Base-by-base conservation (phyloP, 2,888 invertebrate genomes). In the Lucinisca nassula region DNA sequence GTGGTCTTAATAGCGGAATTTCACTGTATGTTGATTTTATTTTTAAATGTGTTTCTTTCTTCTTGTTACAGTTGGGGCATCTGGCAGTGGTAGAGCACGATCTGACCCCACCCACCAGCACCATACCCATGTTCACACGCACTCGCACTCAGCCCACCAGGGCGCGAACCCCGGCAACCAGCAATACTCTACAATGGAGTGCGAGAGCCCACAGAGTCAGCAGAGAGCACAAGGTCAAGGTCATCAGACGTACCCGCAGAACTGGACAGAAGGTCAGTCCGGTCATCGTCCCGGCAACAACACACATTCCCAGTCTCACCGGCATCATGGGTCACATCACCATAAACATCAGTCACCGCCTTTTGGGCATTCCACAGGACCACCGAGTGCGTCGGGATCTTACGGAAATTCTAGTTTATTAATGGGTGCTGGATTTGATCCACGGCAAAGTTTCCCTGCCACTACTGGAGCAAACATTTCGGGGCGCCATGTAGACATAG, bases 81-180 rank as follows among this genome's bases (percentile, higher is more conserved):
- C 92, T 58, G 90, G 93, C 40, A 94, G 94, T 91, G 96, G 96
- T 61, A 94, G 95, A 58, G 95, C 95, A 4, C 84, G 95, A 74
- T 95, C 95, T 2, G 95, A 95, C 85, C 95, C 96, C n/a, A 96
- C 96, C 76, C 96, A 96, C 91, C 96, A 96, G 89, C 96, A 96
- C 86, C 94, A 94, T 77, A 93, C 92, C 27, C 92, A 94, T 72
- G 92, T 93, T 45, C 94, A 93, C 89, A 85, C 92, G 49, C 94
- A 94, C 85, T 92, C 94, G 12, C 94, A 94, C 84, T 92, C 93
- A 0, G 92, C 93, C 49, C 93, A 92, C 83, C 93, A 93, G 75
- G 91, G 91, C 40, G 82, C 84, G 27, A 87, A 82, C 84, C 85
- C 83, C 55, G 85, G 83, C 40, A 86, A 84, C 84, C 89, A 85